phyloP scores from a whole-genome alignment of 53 echinoderm and acorn worm genomes.

The Antedon mediterranea region DNA sequence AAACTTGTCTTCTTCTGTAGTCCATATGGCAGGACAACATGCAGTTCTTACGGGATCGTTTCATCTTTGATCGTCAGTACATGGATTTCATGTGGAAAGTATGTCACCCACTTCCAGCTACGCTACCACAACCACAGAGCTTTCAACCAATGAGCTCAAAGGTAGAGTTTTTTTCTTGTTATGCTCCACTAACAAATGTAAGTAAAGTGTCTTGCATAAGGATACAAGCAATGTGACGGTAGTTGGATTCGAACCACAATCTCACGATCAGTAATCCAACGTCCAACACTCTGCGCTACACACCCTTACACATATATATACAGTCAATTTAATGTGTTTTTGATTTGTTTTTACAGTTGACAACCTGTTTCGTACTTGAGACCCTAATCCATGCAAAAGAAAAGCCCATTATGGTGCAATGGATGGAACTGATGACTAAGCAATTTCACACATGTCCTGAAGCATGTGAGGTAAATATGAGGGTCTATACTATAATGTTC shows the following conservation, averaged over 20 bases:
- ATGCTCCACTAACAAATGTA: too few relatives aligned
- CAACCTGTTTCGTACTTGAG: slow-evolving; percentile 69
- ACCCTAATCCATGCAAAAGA: slow-evolving; percentile 70
- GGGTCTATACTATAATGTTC: neutral
- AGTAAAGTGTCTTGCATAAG: too few relatives aligned
- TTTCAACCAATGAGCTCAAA: slow-evolving; percentile 68
- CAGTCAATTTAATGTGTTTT: too few relatives aligned
- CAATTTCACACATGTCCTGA: slow-evolving; percentile 71
- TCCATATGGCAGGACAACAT: slow-evolving; percentile 82
- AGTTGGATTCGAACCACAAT: too few relatives aligned
- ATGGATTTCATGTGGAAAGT: slow-evolving; percentile 90
- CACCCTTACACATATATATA: too few relatives aligned
- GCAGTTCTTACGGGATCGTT: slow-evolving; percentile 52
- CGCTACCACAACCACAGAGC: slow-evolving; percentile 47
- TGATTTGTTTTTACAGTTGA: slow-evolving; percentile 37
- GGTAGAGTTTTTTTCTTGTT: slow-evolving; percentile 9
- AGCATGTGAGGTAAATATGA: slow-evolving; percentile 59
- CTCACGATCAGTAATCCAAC: too few relatives aligned
- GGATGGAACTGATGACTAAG: slow-evolving; percentile 89
- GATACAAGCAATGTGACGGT: too few relatives aligned
- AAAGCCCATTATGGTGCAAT: slow-evolving; percentile 73
- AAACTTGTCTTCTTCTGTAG: slow-evolving; percentile 11
- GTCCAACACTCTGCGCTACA: too few relatives aligned
- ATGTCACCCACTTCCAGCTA: slow-evolving; percentile 53
- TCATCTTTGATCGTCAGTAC: slow-evolving; percentile 78